Base-by-base conservation (phyloP, 37 sponge, comb jelly and placozoan species). In the Chondrosia reniformis region DNA sequence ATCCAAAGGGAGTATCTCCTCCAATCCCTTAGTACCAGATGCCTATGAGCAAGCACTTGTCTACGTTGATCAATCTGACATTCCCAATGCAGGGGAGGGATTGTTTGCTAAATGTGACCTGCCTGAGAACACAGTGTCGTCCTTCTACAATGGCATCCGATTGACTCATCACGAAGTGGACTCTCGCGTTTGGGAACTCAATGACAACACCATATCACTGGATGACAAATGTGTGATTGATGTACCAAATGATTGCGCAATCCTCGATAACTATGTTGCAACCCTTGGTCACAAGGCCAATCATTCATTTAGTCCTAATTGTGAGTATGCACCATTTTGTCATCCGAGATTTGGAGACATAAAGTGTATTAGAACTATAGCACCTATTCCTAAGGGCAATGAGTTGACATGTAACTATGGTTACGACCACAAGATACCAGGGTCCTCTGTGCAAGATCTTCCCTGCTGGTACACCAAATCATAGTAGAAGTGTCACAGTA, bases 201-300 rank as follows among this genome's bases (percentile, higher is more conserved):
- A 90, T 73, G 75, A 34, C 12, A 86, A 90, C 73, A 86, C 86
- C 38, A 82, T 90, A 21, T 67, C 84, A 15, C 43, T 90, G 37
- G 84, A 90, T 43, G 87, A 86, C 1, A 43, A 66, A 0, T 52
- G 55, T 10, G 91, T 90, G 33, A 64, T 90, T 28, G 91, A 90
- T 34, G 83, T 90, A 1, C 91, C 91, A 10, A 25, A 17, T 32
- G 63, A 55, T 24, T 78, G 12, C 33, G 55, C 83, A 8, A 28
- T 33, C 4, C 9, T 71, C 5, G 52, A 30, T 21, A 24, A 27
- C 9, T 90, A 90, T 74, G 77, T 76, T 73, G 91, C 91, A 10
- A 79, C 71, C 38, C 69, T 90, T 1, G 91, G 86, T 6, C 91
- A 90, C 87, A 90, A 90, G 55, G 91, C 91, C 21, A 90, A 90